These are phyloP conservation scores for Rotaria magnacalcarata DNA, from an alignment of 2,888 invertebrate genomes.

Conservation along the genomic window DNA sequence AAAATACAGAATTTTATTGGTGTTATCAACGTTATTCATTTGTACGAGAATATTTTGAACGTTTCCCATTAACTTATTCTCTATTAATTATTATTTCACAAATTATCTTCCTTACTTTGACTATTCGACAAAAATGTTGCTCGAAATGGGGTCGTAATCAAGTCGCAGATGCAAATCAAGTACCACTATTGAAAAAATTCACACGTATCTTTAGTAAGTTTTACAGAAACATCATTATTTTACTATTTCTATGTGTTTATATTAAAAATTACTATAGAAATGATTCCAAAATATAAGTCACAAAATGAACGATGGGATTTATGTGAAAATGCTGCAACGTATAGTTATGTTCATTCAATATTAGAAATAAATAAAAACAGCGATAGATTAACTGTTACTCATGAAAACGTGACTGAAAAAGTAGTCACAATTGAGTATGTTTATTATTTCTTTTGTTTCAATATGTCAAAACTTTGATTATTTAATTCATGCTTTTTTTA, in stretches of 20 bases:
- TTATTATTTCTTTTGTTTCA: not conserved
- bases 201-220: not conserved
- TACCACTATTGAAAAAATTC: not conserved
- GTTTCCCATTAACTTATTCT: not conserved
- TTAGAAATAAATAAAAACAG: not conserved
- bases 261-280: not conserved
- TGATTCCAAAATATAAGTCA: not conserved
- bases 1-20: conserved; percentile 12
- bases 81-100: not conserved
- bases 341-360: not conserved
- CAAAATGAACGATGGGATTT: not conserved
- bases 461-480: no score
- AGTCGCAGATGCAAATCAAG: not conserved
- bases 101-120: not conserved
- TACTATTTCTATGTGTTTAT: no score
- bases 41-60: not conserved
- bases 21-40: not conserved
- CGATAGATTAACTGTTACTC: not conserved
- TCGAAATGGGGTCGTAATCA: not conserved
- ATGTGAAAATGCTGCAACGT: conserved; percentile 20
- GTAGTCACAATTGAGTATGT: not conserved
- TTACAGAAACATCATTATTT: no score
- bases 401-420: not conserved
- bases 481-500: not conserved
- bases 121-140: not conserved